Conservation (phyloP, 2,113 vertebrate species). For the Apteryx owenii region DNA sequence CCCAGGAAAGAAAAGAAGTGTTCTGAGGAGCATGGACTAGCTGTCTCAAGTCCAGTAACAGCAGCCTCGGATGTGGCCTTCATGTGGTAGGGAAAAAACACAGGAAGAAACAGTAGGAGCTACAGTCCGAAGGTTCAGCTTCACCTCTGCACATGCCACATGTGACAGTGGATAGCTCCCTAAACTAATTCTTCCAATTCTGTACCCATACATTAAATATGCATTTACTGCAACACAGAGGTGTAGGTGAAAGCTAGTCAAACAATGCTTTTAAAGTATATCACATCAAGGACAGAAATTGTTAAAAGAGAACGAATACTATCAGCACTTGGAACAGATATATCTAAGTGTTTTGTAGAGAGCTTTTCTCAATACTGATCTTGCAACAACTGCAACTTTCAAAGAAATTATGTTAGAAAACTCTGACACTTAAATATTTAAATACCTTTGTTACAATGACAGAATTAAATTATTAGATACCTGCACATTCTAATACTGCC, state of each 20-base stretch:
- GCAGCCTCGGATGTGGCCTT: neutral
- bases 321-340: neutral
- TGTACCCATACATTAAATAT: neutral
- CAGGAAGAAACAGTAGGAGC: neutral
- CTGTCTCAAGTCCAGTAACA: neutral
- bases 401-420: neutral
- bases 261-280: neutral
- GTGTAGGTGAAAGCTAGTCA: neutral
- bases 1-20: neutral
- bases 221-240: neutral
- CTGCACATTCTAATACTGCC: neutral
- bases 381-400: neutral
- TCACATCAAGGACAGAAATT: neutral
- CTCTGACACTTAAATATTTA: neutral
- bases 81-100: fast-evolving
- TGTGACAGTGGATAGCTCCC: neutral
- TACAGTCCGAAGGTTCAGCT: neutral
- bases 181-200: neutral
- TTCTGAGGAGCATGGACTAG: neutral
- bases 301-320: neutral
- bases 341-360: neutral
- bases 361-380: neutral
- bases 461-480: neutral
- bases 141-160: neutral
- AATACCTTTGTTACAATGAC: neutral